Evolutionary conservation across 2,113 vertebrate species (phyloP), one percentile per base, ranked within the genome.

Genomic region (Charina bottae): DNA sequence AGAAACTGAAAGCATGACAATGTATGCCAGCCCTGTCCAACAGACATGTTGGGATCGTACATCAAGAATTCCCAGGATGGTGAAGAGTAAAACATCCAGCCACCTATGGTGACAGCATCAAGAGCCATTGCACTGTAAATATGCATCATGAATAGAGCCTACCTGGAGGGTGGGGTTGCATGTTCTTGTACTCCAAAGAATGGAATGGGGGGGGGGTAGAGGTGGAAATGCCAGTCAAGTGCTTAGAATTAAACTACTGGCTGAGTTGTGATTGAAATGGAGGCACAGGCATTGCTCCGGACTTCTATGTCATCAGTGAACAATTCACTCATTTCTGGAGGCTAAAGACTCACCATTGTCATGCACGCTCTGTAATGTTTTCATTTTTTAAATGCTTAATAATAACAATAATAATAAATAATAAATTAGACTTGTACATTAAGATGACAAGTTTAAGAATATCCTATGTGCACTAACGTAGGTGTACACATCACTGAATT

Each of bases 141-240:
- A 92, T 92, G 68, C 83, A 88, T 33, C 55, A 92, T 62, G 68
- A 60, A 37, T 23, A 92, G 54, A 33, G 28, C 42, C 46, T 55
- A 83, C 88, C 83, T 92, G 62, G 13, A 26, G 4, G 37, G 11
- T 10, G 53, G 89, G n/a, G 68, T 88, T 59, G 86, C 86, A 92
- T 88, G 91, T 42, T 92, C 88, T 88, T 88, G 85, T 92, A 88
- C 42, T 62, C 85, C n/a, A 46, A 17, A 26, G 23, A 56, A 72
- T 56, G 59, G 33, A 56, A 55, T 12, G 8, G 62, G 54, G 10
- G 54, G 10, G 0, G 64, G 49, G 11, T 26, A 1, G 28, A 37
- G 90, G 24, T 24, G 37, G 91, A 53, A 49, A 88, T 3, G 56
- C 42, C 42, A 92, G 83, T 92, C 49, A 92, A 92, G 17, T n/a